Conservation (phyloP, 1,140 invertebrate genomes). For the Danaus plexippus region DNA sequence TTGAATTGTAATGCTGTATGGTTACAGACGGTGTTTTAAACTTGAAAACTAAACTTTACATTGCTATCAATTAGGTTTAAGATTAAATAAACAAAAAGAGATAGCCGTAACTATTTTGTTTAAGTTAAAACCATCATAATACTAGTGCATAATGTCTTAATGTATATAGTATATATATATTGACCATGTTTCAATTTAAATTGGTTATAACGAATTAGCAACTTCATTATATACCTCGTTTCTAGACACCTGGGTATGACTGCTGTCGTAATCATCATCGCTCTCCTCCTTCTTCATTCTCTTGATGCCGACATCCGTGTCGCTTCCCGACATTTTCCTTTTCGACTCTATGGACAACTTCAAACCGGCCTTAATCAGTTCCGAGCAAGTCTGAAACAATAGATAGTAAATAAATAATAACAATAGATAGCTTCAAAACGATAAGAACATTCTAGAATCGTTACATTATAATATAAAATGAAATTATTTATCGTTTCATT, state of each 20-base stretch:
- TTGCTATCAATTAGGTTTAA: no score
- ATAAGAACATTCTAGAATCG: no score
- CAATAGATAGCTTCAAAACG: no score
- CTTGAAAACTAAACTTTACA: constrained; percentile 34
- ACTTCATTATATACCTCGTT: constrained; percentile 40
- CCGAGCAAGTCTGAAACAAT: constrained; percentile 82
- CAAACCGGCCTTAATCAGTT: constrained; percentile 91
- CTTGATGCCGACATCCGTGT: constrained; percentile 74
- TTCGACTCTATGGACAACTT: constrained; percentile 92
- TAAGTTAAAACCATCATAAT: neutral
- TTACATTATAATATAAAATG: no score
- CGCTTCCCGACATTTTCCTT: constrained; percentile 79
- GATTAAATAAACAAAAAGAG: no score
- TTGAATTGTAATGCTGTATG: constrained; percentile 52
- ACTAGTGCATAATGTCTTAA: neutral
- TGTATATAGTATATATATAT: neutral
- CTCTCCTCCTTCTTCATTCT: constrained; percentile 76
- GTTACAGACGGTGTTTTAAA: constrained; percentile 47
- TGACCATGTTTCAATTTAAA: neutral
- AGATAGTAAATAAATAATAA: no score
- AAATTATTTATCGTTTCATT: no score
- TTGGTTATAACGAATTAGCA: constrained; percentile 8
- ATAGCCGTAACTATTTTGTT: no score
- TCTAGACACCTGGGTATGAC: constrained; percentile 60
- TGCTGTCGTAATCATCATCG: constrained; percentile 77